Percentiles rank a stretch among this genome's conserved stretches.
Evolutionary conservation across 1,140 invertebrate species (phyloP).

Genomic region (Drosophila eugracilis): DNA sequence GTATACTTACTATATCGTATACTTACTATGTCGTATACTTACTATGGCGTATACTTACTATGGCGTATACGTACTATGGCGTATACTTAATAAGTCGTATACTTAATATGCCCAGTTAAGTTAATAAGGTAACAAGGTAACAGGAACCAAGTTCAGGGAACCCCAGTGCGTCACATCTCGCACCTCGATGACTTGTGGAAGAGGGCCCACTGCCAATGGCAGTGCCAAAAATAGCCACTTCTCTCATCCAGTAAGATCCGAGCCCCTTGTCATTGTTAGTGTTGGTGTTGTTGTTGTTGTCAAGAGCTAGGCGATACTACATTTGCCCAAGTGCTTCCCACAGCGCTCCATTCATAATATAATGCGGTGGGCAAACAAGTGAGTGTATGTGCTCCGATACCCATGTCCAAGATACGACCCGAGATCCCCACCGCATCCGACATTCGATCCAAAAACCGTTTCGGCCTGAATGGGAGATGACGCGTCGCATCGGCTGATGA

Average conservation of each 20-base stretch:
- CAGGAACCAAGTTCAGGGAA: constrained; percentile 26
- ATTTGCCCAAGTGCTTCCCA: constrained; percentile 43
- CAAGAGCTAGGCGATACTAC: constrained; percentile 3
- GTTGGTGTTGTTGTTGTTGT: too few species aligned
- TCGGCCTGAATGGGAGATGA: constrained; percentile 31
- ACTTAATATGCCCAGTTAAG: constrained; percentile 3
- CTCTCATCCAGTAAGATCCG: constrained; percentile 44
- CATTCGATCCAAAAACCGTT: neutral
- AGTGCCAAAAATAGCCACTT: constrained; percentile 47
- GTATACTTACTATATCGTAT: too few species aligned
- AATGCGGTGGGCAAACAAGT: constrained; percentile 36
- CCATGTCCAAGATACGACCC: neutral
- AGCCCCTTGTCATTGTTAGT: constrained; percentile 35
- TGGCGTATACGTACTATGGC: too few species aligned
- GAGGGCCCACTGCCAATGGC: too few species aligned
- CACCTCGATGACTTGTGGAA: constrained; percentile 39
- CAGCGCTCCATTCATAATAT: constrained; percentile 39
- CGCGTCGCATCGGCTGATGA: constrained; percentile 2
- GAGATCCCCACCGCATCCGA: neutral
- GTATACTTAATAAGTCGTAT: constrained; percentile 16
- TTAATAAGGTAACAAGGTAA: constrained; percentile 2
- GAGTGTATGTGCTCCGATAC: constrained; percentile 20
- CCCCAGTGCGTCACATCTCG: constrained; percentile 37
- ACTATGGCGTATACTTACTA: too few species aligned
- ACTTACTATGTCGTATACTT: too few species aligned